These are phyloP conservation scores for Leucophenga varia DNA, from an alignment of 1,140 invertebrate species.

Conservation along the genomic window DNA sequence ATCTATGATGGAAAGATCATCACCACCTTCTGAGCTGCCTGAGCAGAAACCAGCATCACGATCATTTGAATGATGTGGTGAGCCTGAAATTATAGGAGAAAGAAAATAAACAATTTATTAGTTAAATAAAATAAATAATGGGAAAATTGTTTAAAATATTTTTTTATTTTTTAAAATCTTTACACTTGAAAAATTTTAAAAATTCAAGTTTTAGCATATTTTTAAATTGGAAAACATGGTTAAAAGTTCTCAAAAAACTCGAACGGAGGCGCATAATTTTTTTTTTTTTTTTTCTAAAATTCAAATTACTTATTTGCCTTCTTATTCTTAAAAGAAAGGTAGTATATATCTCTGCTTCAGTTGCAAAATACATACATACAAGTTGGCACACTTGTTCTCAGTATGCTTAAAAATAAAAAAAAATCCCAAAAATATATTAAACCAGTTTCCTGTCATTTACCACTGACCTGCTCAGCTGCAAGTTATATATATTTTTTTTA, in stretches of 20 bases:
- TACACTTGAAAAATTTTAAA: conserved; percentile 12
- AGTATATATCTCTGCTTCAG: too few relatives aligned
- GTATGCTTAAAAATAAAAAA: conserved; percentile 8
- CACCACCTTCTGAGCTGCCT: conserved; percentile 60
- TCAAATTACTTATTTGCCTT: too few relatives aligned
- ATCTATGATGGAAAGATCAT: conserved; percentile 57
- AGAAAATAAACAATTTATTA: conserved; percentile 7
- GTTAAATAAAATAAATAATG: not conserved
- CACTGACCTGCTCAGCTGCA: conserved; percentile 32
- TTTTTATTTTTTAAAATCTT: conserved; percentile 20
- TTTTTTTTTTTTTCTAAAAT: too few relatives aligned
- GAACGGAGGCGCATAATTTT: too few relatives aligned
- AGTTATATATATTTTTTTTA: too few relatives aligned
- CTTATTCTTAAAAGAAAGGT: too few relatives aligned
- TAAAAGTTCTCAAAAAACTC: too few relatives aligned
- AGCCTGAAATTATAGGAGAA: conserved; percentile 44
- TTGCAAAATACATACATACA: too few relatives aligned
- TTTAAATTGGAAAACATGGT: too few relatives aligned
- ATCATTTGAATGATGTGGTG: conserved; percentile 57
- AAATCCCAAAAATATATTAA: conserved; percentile 26
- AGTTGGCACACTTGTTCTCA: not conserved
- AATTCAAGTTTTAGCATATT: conserved; percentile 28
- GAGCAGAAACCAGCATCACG: conserved; percentile 73
- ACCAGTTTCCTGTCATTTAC: conserved; percentile 29
- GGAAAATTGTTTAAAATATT: conserved; percentile 14